Conservation (phyloP, 35 echinoderm and acorn worm genomes). For the Holothuria glaberrima region DNA sequence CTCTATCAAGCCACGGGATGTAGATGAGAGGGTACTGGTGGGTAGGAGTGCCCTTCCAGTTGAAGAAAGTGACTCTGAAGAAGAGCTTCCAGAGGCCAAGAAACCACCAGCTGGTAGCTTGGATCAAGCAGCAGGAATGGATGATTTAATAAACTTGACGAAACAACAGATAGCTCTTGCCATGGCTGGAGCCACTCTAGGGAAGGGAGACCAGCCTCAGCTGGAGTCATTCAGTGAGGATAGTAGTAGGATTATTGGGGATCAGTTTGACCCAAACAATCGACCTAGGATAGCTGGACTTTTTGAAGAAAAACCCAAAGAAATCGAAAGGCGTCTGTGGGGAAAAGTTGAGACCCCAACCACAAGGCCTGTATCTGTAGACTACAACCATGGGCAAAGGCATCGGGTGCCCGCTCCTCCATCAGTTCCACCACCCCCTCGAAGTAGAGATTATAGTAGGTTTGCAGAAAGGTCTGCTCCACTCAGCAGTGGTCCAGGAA, state of each 20-base stretch:
- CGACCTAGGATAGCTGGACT: constrained; percentile 36
- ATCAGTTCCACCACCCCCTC: constrained; percentile 38
- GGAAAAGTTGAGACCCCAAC: background rate
- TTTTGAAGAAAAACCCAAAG: background rate
- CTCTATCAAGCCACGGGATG: constrained; percentile 87
- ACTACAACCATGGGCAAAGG: constrained; percentile 44
- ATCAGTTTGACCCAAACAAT: background rate
- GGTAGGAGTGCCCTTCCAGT: constrained; percentile 84
- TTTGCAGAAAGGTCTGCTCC: background rate
- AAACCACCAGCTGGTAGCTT: constrained; percentile 30
- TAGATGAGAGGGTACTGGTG: constrained; percentile 69
- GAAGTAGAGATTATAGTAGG: constrained; percentile 9
- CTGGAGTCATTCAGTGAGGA: background rate
- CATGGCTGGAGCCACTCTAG: constrained; percentile 21
- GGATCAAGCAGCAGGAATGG: constrained; percentile 43
- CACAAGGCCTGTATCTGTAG: constrained; percentile 16
- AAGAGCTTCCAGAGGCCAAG: constrained; percentile 62
- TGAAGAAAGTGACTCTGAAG: constrained; percentile 89
- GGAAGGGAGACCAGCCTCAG: background rate
- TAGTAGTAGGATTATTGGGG: too few relatives aligned
- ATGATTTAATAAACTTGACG: constrained; percentile 36
- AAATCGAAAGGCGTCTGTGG: constrained; percentile 27
- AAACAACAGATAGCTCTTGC: constrained; percentile 57
- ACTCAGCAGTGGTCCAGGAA: background rate
- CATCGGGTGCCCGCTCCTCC: background rate